Evolutionary conservation across 1,140 invertebrate species (phyloP).

Genomic region (Laodelphax striatellus): DNA sequence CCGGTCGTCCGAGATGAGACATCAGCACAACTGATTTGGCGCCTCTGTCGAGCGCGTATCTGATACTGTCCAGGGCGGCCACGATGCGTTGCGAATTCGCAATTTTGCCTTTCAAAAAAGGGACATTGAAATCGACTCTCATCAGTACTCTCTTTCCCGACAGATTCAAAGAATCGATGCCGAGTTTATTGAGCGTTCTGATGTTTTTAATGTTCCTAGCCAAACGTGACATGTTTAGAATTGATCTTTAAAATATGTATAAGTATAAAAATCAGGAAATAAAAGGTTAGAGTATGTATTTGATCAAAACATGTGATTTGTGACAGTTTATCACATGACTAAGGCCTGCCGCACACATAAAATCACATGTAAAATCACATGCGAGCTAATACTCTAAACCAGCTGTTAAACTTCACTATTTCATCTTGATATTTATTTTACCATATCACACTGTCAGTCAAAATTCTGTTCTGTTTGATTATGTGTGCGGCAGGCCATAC

Average conservation of each 20-base stretch:
- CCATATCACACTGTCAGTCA: too few relatives aligned
- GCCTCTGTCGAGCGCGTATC: slow-evolving; percentile 85
- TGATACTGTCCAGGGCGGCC: slow-evolving; percentile 85
- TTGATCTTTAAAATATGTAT: too few relatives aligned
- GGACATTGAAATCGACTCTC: slow-evolving; percentile 86
- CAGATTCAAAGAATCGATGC: not conserved
- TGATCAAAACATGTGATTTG: not conserved
- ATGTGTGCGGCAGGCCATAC: too few relatives aligned
- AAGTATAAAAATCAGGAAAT: too few relatives aligned
- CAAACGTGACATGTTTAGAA: not conserved
- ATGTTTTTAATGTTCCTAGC: not conserved
- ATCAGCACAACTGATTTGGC: slow-evolving; percentile 92
- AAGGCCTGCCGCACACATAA: too few relatives aligned
- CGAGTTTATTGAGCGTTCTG: not conserved
- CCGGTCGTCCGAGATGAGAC: slow-evolving; percentile 93
- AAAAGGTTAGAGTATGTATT: not conserved
- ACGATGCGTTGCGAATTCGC: slow-evolving; percentile 97
- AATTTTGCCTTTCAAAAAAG: slow-evolving; percentile 88
- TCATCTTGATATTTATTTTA: too few relatives aligned
- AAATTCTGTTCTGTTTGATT: too few relatives aligned
- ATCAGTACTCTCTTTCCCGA: not conserved
- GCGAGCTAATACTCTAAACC: too few relatives aligned
- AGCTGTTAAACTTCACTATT: too few relatives aligned
- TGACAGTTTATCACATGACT: not conserved
- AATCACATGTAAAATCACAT: too few relatives aligned